These are phyloP conservation scores for Adelosebastes latens DNA, from an alignment of 2,797 vertebrate genomes.

Conservation along the genomic window DNA sequence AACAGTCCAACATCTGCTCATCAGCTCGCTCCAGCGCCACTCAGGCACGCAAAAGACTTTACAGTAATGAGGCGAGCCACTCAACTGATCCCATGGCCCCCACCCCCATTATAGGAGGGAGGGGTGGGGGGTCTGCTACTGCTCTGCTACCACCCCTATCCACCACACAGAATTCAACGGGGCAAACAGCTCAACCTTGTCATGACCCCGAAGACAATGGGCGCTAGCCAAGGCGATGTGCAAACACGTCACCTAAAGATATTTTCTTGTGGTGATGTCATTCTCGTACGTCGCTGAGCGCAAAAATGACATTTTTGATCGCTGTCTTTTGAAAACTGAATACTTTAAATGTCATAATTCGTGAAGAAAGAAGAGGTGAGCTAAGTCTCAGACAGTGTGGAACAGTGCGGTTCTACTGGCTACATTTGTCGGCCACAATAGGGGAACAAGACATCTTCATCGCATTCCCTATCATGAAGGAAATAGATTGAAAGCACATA, in stretches of 20 bases:
- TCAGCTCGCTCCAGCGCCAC: slow-evolving; percentile 75
- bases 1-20: slow-evolving; percentile 87
- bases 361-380: not conserved
- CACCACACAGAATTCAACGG: slow-evolving; percentile 43
- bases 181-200: slow-evolving; percentile 57
- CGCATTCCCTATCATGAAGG: not conserved
- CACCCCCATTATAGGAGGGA: slow-evolving; percentile 22
- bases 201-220: slow-evolving; percentile 64
- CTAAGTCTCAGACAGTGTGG: not conserved
- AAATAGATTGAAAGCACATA: not conserved
- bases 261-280: slow-evolving; percentile 40
- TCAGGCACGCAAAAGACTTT: slow-evolving; percentile 74
- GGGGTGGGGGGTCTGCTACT: not conserved
- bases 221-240: slow-evolving; percentile 47
- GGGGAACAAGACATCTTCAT: not conserved
- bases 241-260: slow-evolving; percentile 47
- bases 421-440: not conserved
- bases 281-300: not conserved
- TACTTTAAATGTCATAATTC: not conserved
- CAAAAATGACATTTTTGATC: slow-evolving; percentile 4
- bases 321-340: not conserved
- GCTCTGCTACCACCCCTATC: slow-evolving; percentile 37
- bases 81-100: slow-evolving; percentile 58
- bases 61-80: slow-evolving; percentile 78
- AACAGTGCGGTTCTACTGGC: not conserved